A percentile compares a stretch with the other conserved stretches of the same genome.
These are phyloP conservation scores for Apaloderma vittatum DNA, from an alignment of 2,113 vertebrate genomes.

Conservation along the genomic window DNA sequence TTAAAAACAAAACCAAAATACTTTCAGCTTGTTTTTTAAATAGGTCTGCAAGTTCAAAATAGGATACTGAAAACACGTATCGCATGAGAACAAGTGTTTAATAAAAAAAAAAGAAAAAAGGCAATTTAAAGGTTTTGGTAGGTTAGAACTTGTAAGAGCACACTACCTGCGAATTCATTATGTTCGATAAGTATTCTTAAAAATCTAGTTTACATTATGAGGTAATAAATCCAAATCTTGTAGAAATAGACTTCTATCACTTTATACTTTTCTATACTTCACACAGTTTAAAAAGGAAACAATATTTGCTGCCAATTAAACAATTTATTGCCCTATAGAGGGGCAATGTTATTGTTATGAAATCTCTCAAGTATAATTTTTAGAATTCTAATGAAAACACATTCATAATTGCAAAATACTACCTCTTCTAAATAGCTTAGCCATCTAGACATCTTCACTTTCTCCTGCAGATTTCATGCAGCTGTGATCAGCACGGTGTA, in stretches of 20 bases:
- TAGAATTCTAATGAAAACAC: not conserved
- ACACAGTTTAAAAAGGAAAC: not conserved
- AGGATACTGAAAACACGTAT: not conserved
- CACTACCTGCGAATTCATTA: not conserved
- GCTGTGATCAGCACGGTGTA: not conserved
- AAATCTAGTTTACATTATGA: not conserved
- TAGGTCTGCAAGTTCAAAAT: not conserved
- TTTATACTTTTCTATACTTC: not conserved
- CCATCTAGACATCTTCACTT: not conserved
- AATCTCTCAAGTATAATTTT: not conserved
- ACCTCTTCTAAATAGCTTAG: not conserved
- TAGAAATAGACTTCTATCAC: not conserved
- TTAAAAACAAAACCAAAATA: slow-evolving; percentile 64
- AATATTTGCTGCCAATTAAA: not conserved
- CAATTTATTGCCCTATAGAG: not conserved
- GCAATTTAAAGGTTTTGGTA: not conserved
- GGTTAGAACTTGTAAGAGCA: not conserved
- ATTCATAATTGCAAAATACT: not conserved
- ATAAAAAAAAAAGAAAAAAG: not conserved
- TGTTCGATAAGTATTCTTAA: not conserved
- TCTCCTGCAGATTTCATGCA: not conserved
- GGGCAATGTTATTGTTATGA: not conserved
- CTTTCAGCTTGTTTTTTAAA: slow-evolving; percentile 26
- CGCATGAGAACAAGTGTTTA: not conserved
- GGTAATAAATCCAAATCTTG: not conserved